These are phyloP conservation scores for Rhinophrynus dorsalis DNA, from an alignment of 2,797 vertebrate species.

Conservation along the genomic window DNA sequence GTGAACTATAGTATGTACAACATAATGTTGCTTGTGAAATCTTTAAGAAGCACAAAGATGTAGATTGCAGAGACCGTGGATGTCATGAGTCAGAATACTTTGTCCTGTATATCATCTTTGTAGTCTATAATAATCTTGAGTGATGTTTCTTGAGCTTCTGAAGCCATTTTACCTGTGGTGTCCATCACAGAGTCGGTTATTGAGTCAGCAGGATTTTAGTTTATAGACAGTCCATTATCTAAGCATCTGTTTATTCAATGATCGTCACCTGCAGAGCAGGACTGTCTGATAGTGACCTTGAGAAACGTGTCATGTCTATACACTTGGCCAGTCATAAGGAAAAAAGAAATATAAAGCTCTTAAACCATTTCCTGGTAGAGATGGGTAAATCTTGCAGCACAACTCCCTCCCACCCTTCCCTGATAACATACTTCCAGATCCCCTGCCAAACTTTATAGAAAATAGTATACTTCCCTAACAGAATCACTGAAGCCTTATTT, in stretches of 20 bases:
- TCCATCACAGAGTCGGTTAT: too few species aligned
- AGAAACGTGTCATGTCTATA: background rate
- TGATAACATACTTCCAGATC: background rate
- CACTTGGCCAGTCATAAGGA: background rate
- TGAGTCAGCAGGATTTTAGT: too few species aligned
- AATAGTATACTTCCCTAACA: background rate
- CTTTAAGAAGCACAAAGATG: background rate
- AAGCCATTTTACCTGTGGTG: too few species aligned
- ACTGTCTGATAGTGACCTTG: background rate
- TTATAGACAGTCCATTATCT: background rate
- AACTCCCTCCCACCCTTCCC: background rate
- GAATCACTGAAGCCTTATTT: background rate
- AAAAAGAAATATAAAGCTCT: background rate
- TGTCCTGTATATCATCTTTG: background rate
- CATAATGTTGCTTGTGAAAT: too few species aligned
- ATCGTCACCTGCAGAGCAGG: conserved; percentile 23
- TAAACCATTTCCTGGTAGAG: background rate
- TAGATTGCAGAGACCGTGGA: too few species aligned
- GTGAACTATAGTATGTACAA: too few species aligned
- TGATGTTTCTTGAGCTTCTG: background rate
- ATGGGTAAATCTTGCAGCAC: background rate
- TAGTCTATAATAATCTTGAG: background rate
- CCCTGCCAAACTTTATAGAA: background rate
- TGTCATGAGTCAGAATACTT: background rate
- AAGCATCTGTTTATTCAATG: background rate